phyloP scores from a whole-genome alignment of 2,797 vertebrate genomes.

The Melopsittacus undulatus region DNA sequence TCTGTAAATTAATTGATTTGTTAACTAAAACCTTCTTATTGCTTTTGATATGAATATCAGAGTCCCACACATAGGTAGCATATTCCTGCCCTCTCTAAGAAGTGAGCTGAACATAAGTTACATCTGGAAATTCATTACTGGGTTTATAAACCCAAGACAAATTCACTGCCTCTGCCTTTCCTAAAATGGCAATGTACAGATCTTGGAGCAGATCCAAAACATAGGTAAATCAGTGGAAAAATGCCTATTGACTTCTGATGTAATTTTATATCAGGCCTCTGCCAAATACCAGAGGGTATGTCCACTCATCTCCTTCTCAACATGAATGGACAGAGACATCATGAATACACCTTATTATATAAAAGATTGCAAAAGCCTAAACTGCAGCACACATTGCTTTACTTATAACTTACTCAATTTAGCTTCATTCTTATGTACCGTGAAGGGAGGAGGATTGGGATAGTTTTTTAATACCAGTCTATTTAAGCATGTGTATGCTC shows the following conservation, averaged over 20 bases:
- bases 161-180: not conserved
- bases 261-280: slow-evolving; percentile 6
- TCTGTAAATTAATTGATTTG: not conserved
- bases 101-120: not conserved
- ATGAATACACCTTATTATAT: not conserved
- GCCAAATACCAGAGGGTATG: not conserved
- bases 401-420: not conserved
- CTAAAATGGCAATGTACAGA: not conserved
- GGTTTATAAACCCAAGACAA: slow-evolving; percentile 1
- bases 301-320: not conserved
- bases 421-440: not conserved
- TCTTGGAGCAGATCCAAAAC: not conserved
- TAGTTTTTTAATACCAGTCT: not conserved
- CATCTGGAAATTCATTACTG: not conserved
- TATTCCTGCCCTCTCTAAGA: not conserved
- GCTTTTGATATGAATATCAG: not conserved
- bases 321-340: slow-evolving; percentile 24
- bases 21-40: not conserved
- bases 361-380: not conserved
- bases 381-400: not conserved
- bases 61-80: not conserved
- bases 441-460: not conserved
- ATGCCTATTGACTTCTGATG: not conserved
- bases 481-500: not conserved
- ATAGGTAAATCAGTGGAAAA: slow-evolving; percentile 12